Percentiles rank a stretch among this genome's conserved stretches.
phyloP scores from a whole-genome alignment of 2,888 invertebrate species.

The Eumacrocentrus americanus region DNA sequence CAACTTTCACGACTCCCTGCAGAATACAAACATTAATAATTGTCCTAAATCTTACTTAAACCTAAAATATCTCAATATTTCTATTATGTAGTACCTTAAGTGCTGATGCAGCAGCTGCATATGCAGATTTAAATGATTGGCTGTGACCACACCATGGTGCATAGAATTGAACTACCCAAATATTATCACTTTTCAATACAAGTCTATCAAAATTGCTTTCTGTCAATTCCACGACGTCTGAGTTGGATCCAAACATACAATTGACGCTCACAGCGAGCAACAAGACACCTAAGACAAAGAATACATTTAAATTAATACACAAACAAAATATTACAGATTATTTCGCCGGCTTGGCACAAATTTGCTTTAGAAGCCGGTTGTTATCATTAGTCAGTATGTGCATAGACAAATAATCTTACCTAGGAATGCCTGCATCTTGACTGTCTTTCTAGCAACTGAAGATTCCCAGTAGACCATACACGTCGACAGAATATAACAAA shows the following conservation, averaged over 20 bases:
- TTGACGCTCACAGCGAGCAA: constrained; percentile 53
- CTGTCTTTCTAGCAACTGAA: neutral
- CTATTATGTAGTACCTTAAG: constrained; percentile 72
- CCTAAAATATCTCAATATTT: neutral
- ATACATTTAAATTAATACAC: neutral
- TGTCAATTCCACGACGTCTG: constrained; percentile 86
- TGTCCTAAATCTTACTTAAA: no score
- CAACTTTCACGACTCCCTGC: constrained; percentile 91
- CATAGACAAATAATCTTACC: constrained; percentile 29
- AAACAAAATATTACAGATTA: neutral
- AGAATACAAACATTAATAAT: constrained; percentile 45
- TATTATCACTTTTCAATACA: constrained; percentile 81
- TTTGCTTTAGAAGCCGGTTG: neutral
- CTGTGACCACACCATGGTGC: constrained; percentile 98
- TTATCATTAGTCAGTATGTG: neutral
- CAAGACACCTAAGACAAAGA: constrained; percentile 40
- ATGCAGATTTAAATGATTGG: constrained; percentile 88
- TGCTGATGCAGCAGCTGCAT: constrained; percentile 90
- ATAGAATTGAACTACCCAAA: constrained; percentile 96
- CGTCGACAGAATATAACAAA: no score
- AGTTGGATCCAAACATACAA: constrained; percentile 72
- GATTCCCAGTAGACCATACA: neutral
- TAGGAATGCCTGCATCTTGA: constrained; percentile 34
- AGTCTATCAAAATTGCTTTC: constrained; percentile 84
- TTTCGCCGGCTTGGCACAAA: neutral